These are phyloP conservation scores for Venustoraphidia nigricollis DNA, from an alignment of 2,888 invertebrate species.

Conservation along the genomic window DNA sequence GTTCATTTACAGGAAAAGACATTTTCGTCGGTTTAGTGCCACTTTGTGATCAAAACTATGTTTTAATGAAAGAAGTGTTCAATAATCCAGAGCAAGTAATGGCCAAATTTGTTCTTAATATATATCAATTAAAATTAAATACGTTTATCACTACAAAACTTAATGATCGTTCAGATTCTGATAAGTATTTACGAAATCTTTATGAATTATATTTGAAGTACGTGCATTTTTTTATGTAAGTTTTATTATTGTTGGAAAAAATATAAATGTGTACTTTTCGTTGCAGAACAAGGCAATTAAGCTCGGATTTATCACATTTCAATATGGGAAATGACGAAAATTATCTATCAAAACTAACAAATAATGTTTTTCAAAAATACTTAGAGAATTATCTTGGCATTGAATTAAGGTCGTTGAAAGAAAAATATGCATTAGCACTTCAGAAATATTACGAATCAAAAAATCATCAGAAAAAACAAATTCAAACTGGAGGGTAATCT, in stretches of 20 bases:
- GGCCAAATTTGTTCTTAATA: constrained; percentile 92
- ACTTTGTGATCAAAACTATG: constrained; percentile 74
- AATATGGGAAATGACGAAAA: constrained; percentile 68
- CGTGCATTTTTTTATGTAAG: constrained; percentile 12
- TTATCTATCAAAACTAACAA: constrained; percentile 60
- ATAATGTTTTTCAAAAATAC: constrained; percentile 66
- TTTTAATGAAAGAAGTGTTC: constrained; percentile 78
- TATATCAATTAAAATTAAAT: constrained; percentile 80
- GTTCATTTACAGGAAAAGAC: constrained; percentile 72
- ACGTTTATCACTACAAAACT: constrained; percentile 73
- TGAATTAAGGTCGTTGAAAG: constrained; percentile 64
- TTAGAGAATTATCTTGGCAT: constrained; percentile 61
- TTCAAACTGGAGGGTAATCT: constrained; percentile 68
- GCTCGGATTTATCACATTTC: constrained; percentile 52
- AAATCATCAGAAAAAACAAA: constrained; percentile 87
- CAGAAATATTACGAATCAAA: constrained; percentile 82
- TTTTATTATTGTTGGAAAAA: neutral
- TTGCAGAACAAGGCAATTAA: constrained; percentile 57
- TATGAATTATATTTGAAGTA: constrained; percentile 83
- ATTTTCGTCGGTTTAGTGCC: constrained; percentile 83
- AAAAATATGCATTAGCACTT: constrained; percentile 58
- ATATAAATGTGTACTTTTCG: constrained; percentile 3
- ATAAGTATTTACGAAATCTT: constrained; percentile 76
- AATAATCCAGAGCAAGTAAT: constrained; percentile 92
- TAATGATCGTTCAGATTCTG: constrained; percentile 65